Conservation (phyloP, 1,140 invertebrate species). For the Pogonomyrmex californicus region DNA sequence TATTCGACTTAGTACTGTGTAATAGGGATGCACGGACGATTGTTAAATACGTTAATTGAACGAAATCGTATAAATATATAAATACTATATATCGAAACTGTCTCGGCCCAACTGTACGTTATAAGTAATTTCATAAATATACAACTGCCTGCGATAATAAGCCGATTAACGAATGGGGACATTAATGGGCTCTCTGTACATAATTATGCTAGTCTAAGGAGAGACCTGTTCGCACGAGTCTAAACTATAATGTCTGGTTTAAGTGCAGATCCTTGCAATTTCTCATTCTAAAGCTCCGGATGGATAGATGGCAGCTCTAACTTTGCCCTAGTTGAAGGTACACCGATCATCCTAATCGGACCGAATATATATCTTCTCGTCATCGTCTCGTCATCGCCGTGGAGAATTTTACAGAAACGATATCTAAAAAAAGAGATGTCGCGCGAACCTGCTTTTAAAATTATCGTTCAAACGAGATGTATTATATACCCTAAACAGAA, state of each 20-base stretch:
- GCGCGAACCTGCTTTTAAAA: background rate
- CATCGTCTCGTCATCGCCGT: conserved; percentile 1
- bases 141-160: conserved; percentile 65
- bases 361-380: conserved; percentile 38
- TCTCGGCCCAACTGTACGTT: background rate
- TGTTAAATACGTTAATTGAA: conserved; percentile 38
- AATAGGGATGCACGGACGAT: conserved; percentile 6
- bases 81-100: conserved; percentile 39
- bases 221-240: conserved; percentile 21
- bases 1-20: conserved; percentile 27
- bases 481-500: conserved; percentile 33
- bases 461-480: conserved; percentile 6
- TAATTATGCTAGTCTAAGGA: conserved; percentile 31
- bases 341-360: conserved; percentile 21
- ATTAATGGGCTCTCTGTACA: conserved; percentile 25
- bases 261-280: conserved; percentile 13
- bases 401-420: background rate
- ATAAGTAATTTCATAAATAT: conserved; percentile 46
- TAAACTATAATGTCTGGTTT: conserved; percentile 1
- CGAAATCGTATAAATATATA: too few species aligned
- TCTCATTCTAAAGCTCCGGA: conserved; percentile 41
- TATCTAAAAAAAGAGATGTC: background rate
- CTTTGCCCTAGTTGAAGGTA: background rate
- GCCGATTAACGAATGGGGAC: conserved; percentile 33
- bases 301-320: conserved; percentile 8